Conservation (phyloP, 2,888 invertebrate species). For the Brachypalpus laphriformis region DNA sequence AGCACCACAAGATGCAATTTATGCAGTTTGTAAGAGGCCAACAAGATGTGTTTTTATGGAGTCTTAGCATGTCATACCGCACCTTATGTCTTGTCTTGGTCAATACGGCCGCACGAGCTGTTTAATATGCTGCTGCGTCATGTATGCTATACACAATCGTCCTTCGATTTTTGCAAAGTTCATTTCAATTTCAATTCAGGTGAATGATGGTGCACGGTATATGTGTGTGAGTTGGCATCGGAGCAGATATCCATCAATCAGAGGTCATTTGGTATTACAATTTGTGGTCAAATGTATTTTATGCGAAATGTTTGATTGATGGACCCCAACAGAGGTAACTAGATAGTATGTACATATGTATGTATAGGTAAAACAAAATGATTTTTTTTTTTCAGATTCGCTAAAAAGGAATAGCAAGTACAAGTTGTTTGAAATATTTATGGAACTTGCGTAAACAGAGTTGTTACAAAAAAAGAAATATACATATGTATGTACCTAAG, state of each 20-base stretch:
- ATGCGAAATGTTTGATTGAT: slow-evolving; percentile 22
- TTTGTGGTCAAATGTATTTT: slow-evolving; percentile 1
- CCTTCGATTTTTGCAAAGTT: slow-evolving; percentile 24
- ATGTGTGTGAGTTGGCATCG: slow-evolving; percentile 11
- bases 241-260: slow-evolving; percentile 36
- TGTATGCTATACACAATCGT: slow-evolving; percentile 22
- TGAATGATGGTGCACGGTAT: slow-evolving; percentile 14
- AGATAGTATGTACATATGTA: neutral
- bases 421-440: too few relatives aligned
- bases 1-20: slow-evolving; percentile 57
- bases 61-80: slow-evolving; percentile 28
- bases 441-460: too few relatives aligned
- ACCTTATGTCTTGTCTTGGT: slow-evolving; percentile 23
- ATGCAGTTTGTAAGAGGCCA: slow-evolving; percentile 44
- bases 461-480: too few relatives aligned
- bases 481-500: too few relatives aligned
- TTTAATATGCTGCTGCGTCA: slow-evolving; percentile 13
- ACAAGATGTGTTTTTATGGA: slow-evolving; percentile 46
- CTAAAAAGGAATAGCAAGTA: too few relatives aligned
- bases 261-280: slow-evolving; percentile 17
- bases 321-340: neutral
- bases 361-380: too few relatives aligned
- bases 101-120: neutral
- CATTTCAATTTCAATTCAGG: slow-evolving; percentile 35
- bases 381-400: too few relatives aligned